Conservation (phyloP, 2,797 vertebrate species). For the Acanthis flammea region DNA sequence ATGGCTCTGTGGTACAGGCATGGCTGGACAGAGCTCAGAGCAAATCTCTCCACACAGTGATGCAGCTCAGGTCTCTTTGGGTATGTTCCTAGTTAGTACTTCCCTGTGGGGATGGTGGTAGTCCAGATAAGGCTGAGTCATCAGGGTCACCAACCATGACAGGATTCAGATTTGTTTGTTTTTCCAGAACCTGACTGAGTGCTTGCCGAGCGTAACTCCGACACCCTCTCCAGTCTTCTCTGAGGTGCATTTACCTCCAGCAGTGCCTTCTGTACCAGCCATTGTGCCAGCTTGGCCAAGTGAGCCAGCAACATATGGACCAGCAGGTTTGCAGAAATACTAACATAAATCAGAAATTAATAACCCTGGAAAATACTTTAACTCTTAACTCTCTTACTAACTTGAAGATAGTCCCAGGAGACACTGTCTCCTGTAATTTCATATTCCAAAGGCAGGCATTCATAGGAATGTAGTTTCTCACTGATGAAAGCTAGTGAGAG, state of each 20-base stretch:
- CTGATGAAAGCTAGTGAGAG: neutral
- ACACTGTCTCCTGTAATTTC: neutral
- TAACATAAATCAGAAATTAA: neutral
- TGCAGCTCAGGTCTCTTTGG: neutral
- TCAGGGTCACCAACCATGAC: neutral
- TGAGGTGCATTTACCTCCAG: slow-evolving; percentile 77
- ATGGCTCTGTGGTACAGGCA: neutral
- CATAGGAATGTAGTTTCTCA: neutral
- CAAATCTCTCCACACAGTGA: neutral
- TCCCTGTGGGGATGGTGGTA: neutral
- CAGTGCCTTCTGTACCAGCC: slow-evolving; percentile 82
- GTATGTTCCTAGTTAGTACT: neutral
- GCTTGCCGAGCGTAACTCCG: slow-evolving; percentile 58
- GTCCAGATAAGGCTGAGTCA: neutral
- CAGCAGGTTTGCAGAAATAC: slow-evolving; percentile 73
- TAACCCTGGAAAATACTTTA: neutral
- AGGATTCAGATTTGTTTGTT: neutral
- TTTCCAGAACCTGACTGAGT: slow-evolving; percentile 69
- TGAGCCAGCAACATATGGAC: slow-evolving; percentile 75
- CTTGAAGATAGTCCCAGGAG: neutral
- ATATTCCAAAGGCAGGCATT: neutral
- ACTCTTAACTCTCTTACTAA: neutral
- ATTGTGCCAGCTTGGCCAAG: slow-evolving; percentile 78
- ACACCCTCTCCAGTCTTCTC: slow-evolving; percentile 72
- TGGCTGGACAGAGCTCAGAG: neutral